These are phyloP conservation scores for Sitodiplosis mosellana DNA, from an alignment of 1,140 invertebrate species.

Conservation along the genomic window DNA sequence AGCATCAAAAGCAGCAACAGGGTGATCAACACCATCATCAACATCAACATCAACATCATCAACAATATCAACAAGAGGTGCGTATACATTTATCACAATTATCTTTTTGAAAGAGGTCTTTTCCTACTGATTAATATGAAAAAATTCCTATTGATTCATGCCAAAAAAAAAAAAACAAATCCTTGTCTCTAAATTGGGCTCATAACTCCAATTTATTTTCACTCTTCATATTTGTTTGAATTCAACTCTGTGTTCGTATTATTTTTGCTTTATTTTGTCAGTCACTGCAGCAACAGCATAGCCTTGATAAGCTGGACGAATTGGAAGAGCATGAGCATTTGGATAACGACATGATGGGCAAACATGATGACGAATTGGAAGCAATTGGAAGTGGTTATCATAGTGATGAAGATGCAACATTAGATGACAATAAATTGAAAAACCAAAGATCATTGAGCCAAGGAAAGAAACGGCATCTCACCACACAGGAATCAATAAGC, in stretches of 20 bases:
- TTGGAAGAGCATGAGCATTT: neutral
- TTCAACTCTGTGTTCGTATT: too few species aligned
- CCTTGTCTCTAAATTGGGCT: too few species aligned
- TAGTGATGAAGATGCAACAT: neutral
- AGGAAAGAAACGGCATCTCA: neutral
- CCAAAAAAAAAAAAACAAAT: too few species aligned
- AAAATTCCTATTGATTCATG: too few species aligned
- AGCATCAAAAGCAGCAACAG: slow-evolving; percentile 13
- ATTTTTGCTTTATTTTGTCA: neutral
- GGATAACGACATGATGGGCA: neutral
- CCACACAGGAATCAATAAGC: slow-evolving; percentile 1
- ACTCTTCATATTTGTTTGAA: too few species aligned
- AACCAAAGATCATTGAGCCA: slow-evolving; percentile 3
- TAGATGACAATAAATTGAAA: slow-evolving; percentile 4
- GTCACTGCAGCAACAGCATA: neutral
- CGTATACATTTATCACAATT: too few species aligned
- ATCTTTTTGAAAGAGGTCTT: too few species aligned
- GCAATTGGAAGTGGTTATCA: neutral
- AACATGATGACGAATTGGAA: neutral
- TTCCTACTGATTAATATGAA: too few species aligned
- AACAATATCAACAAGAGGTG: slow-evolving; percentile 5
- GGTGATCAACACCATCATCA: slow-evolving; percentile 11
- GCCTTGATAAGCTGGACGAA: neutral
- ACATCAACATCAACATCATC: slow-evolving; percentile 15
- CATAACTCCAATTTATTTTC: too few species aligned